Conservation (phyloP, 37 sponge, comb jelly and placozoan species). For the Bolinopsis microptera region DNA sequence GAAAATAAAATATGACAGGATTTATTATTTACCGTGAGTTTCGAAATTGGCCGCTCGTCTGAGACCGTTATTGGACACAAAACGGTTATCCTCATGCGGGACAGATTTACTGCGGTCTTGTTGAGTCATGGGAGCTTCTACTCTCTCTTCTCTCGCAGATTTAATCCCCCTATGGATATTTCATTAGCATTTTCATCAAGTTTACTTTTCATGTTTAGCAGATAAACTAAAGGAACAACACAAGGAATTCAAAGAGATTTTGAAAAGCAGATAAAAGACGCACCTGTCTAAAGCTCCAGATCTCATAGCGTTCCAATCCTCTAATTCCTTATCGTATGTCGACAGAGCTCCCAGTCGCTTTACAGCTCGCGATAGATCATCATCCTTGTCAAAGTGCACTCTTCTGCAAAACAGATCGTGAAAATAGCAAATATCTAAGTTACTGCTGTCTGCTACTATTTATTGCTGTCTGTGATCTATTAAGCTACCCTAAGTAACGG, state of each 20-base stretch:
- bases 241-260: background rate
- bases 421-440: too few species aligned
- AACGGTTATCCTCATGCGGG: background rate
- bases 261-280: background rate
- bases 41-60: too few species aligned
- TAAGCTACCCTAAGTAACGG: background rate
- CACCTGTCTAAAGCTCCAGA: constrained; percentile 14
- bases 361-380: constrained; percentile 52
- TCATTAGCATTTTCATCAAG: too few species aligned
- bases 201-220: too few species aligned
- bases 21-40: too few species aligned
- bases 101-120: constrained; percentile 38
- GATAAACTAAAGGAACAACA: too few species aligned
- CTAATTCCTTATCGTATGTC: constrained; percentile 50
- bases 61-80: too few species aligned
- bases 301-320: constrained; percentile 42
- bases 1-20: too few species aligned
- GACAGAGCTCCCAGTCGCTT: constrained; percentile 21
- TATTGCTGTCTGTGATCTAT: background rate
- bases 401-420: background rate
- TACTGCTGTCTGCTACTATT: too few species aligned
- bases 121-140: background rate
- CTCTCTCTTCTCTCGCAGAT: constrained; percentile 6
- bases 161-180: background rate
- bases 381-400: constrained; percentile 34